Base-by-base conservation (phyloP, 23 tunicate genomes). In the Aplidium turbinatum region DNA sequence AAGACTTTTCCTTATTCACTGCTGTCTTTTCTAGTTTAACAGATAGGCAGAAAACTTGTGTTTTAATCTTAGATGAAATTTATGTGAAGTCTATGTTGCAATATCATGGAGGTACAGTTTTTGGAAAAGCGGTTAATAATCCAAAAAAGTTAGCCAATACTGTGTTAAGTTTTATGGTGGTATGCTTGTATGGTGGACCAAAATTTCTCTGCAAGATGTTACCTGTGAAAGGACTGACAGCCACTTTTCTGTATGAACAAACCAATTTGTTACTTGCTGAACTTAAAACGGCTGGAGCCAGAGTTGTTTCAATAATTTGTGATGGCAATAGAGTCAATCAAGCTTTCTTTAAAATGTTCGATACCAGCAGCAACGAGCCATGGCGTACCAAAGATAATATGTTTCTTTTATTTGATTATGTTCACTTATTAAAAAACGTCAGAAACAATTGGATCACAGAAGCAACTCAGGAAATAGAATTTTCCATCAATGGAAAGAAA, bases 281-380 rank as follows among this genome's bases (percentile, higher is more conserved):
- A 18, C 27, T 65, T 3, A 21, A 65, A 19, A 7, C 50, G 3
- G 50, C 72, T 65, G 72, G 72, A 7, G 50, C 72, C 5, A 21
- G 25, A 35, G 72, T 65, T 3, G 38, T 36, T 36, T 48, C 72
- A n/a, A 65, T 65, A 9, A 36, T 65, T 36, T 65, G 72, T 9
- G 72, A 65, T 65, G 72, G 72, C 19, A 65, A 65, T 65, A 48
- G 72, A 6, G 50, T 65, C 3, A 65, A 65, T 19, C 50, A 65
- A 21, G 72, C 48, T 7, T 65, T 65, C 38, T 65, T 65, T 21
- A 6, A 65, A 65, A 65, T 35, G 72, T 38, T 7, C 24, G 28
- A 36, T 7, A 65, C 50, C 28, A 50, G 36, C 38, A 48, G 30
- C 3, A 29, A 50, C 36, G 38, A 65, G 50, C 50, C 72, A 65